These are phyloP conservation scores for Drosophila micromelanica DNA, from an alignment of 1,140 invertebrate genomes.

Conservation along the genomic window DNA sequence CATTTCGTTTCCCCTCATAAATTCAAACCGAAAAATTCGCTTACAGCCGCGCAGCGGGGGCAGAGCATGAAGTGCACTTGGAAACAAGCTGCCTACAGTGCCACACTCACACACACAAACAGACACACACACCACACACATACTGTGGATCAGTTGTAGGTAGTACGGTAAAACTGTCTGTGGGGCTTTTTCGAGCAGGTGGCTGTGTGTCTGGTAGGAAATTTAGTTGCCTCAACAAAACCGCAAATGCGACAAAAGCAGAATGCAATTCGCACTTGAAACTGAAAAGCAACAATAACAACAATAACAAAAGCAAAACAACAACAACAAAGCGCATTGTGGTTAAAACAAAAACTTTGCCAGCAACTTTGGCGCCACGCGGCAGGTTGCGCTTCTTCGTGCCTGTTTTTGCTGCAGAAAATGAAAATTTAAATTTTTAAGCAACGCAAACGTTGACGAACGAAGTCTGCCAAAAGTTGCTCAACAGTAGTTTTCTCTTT, in stretches of 20 bases:
- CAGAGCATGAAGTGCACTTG: slow-evolving; percentile 49
- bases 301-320: slow-evolving; percentile 22
- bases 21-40: slow-evolving; percentile 76
- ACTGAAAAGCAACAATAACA: slow-evolving; percentile 50
- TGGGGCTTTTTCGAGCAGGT: slow-evolving; percentile 31
- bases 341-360: slow-evolving; percentile 40
- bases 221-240: slow-evolving; percentile 64
- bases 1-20: slow-evolving; percentile 75
- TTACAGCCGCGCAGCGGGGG: slow-evolving; percentile 17
- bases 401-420: slow-evolving; percentile 67
- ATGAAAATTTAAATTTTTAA: slow-evolving; percentile 83
- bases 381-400: slow-evolving; percentile 6
- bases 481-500: slow-evolving; percentile 38
- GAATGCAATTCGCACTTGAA: slow-evolving; percentile 82
- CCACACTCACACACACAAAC: slow-evolving; percentile 21
- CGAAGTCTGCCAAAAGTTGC: slow-evolving; percentile 57
- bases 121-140: slow-evolving; percentile 10
- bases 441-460: slow-evolving; percentile 52
- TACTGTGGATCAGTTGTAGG: slow-evolving; percentile 9
- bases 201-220: slow-evolving; percentile 30
- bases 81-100: slow-evolving; percentile 55
- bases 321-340: slow-evolving; percentile 38
- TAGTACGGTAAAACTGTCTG: slow-evolving; percentile 10
- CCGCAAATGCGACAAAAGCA: slow-evolving; percentile 81
- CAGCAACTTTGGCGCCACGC: slow-evolving; percentile 20